phyloP scores from a whole-genome alignment of 2,797 vertebrate genomes.

The Helicolenus hilgendorfi region DNA sequence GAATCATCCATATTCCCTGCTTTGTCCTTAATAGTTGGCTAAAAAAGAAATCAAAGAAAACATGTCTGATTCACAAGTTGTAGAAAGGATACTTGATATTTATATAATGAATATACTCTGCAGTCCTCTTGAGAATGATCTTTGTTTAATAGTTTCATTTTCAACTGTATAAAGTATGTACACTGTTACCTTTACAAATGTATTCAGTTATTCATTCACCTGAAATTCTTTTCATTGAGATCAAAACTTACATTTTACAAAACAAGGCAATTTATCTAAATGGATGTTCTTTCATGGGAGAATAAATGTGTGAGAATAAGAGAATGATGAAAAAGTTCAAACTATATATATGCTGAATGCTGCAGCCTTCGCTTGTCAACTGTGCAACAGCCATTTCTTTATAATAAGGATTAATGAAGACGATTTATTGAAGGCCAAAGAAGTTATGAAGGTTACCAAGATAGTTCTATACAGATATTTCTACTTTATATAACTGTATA shows the following conservation, averaged over 20 bases:
- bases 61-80: neutral
- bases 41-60: constrained; percentile 1
- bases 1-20: neutral
- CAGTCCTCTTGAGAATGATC: neutral
- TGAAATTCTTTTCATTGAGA: neutral
- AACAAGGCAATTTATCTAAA: neutral
- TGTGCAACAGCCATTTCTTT: neutral
- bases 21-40: neutral
- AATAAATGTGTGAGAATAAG: neutral
- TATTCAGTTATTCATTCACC: neutral
- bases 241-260: neutral
- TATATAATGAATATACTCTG: constrained; percentile 4
- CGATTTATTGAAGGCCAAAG: neutral
- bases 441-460: neutral
- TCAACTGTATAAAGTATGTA: neutral
- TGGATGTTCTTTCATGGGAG: neutral
- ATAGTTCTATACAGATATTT: neutral
- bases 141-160: neutral
- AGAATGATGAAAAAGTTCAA: neutral
- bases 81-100: neutral
- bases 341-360: neutral
- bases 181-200: neutral
- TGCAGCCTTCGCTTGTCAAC: neutral
- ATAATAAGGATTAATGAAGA: neutral
- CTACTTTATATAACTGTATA: neutral